Base-by-base conservation (phyloP, 2,888 invertebrate species). In the Osmoderma eremita region DNA sequence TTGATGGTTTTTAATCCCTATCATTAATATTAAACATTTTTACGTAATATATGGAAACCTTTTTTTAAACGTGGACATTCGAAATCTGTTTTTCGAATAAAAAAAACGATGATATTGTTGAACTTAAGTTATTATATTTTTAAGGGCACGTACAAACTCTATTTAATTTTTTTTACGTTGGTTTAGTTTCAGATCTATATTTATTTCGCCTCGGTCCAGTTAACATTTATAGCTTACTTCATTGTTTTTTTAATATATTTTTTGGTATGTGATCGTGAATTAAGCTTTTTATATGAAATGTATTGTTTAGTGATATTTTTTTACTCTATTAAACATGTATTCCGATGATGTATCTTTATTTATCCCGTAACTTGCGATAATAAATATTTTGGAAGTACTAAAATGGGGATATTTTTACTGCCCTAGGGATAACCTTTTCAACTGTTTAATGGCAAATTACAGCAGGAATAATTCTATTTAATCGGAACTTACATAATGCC, bases 281-380 rank as follows among this genome's bases (percentile, higher is more conserved):
- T 81, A 78, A 79, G 80, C 80, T 74, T 73, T 72, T 74, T 80
- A 80, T 80, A 80, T 80, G 76, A 79, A 78, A 79, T 79, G 78
- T 80, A 73, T 80, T 79, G 78, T 81, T 81, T 81, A 80, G 80
- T 80, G 79, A 81, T 81, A 81, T 81, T 81, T 81, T 81, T 81
- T 81, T 81, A 81, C 80, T 80, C 80, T 81, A 81, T 81, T 81
- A 81, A 80, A 80, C 78, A 78, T 81, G 79, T 80, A 81, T 79
- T 80, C 79, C 76, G 77, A 63, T 24, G 62, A 63, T 17, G 20
- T 63, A 49, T 62, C 6, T 36, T 51, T 51, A 51, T 51, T 51
- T 51, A 30, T 22, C 18, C 48, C 48, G 10, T 18, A 20, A 48
- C 48, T n/a, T n/a, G n/a, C 48, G 12, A 48, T 48, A 48, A 48